Evolutionary conservation across 37 sponge, comb jelly and placozoan genomes (phyloP).

Genomic region (Lycopodina hypogea): DNA sequence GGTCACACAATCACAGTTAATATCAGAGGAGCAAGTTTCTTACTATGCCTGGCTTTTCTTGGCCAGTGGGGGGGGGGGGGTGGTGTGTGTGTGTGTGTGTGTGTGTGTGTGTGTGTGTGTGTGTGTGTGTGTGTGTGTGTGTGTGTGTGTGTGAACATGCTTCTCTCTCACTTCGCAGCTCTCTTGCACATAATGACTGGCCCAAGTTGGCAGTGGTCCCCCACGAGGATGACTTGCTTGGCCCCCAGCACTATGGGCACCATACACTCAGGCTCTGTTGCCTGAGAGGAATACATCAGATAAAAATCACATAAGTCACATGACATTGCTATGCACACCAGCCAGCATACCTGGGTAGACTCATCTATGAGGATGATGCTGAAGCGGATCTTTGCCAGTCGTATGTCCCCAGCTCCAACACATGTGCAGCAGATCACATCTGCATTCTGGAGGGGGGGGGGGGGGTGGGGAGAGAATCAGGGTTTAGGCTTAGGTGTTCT

Average conservation of each 20-base stretch:
- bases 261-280: conserved; percentile 99
- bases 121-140: no score
- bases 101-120: no score
- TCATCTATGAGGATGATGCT: conserved; percentile 95
- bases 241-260: conserved; percentile 95
- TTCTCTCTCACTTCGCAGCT: conserved; percentile 90
- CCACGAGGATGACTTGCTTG: conserved; percentile 91
- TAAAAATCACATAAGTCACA: background rate
- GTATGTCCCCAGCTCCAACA: conserved; percentile 94
- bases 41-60: no score
- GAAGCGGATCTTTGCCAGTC: conserved; percentile 86
- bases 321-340: background rate
- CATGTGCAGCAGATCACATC: conserved; percentile 98
- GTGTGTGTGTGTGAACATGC: background rate
- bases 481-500: no score
- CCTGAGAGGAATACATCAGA: conserved; percentile 18
- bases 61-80: background rate
- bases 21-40: no score
- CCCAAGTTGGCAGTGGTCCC: conserved; percentile 98
- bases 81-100: no score
- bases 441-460: conserved; percentile 62
- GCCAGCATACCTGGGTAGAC: conserved; percentile 71
- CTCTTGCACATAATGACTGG: conserved; percentile 99
- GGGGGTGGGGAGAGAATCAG: background rate
- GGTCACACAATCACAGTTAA: no score